These are phyloP conservation scores for Pinna nobilis DNA, from an alignment of 1,140 invertebrate genomes.

Conservation along the genomic window DNA sequence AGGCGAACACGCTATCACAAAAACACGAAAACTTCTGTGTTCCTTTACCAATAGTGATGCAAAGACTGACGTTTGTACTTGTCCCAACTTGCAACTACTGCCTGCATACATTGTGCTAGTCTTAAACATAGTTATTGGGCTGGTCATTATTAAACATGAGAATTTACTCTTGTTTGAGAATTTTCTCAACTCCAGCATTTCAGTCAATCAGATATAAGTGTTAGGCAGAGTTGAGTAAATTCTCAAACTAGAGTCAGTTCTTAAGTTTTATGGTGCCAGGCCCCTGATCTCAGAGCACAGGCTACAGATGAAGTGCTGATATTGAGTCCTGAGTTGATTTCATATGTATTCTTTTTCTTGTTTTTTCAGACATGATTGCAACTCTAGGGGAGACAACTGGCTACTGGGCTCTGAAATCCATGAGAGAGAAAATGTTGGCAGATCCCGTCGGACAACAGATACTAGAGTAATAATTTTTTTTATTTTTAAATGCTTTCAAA, in stretches of 20 bases:
- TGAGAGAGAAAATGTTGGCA: slow-evolving; percentile 81
- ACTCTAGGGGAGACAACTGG: slow-evolving; percentile 94
- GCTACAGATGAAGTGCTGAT: not conserved
- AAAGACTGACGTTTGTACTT: too few relatives aligned
- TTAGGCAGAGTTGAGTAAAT: too few relatives aligned
- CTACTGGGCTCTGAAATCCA: slow-evolving; percentile 80
- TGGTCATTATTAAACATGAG: not conserved
- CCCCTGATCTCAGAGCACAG: not conserved
- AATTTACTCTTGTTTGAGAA: too few relatives aligned
- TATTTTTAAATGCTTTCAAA: not conserved
- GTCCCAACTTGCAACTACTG: too few relatives aligned
- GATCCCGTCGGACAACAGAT: slow-evolving; percentile 84
- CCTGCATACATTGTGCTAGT: too few relatives aligned
- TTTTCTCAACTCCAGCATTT: too few relatives aligned
- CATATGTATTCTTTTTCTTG: not conserved
- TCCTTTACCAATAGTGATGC: too few relatives aligned
- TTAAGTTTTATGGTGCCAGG: not conserved
- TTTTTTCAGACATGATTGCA: slow-evolving; percentile 90
- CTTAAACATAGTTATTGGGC: too few relatives aligned
- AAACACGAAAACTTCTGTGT: too few relatives aligned
- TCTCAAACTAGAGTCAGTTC: too few relatives aligned
- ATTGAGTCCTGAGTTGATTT: not conserved
- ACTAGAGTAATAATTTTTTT: slow-evolving; percentile 73
- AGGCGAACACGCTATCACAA: not conserved
- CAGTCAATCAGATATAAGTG: not conserved